Evolutionary conservation across 2,797 vertebrate genomes (phyloP).

Genomic region (Eurystomus glaucurus): DNA sequence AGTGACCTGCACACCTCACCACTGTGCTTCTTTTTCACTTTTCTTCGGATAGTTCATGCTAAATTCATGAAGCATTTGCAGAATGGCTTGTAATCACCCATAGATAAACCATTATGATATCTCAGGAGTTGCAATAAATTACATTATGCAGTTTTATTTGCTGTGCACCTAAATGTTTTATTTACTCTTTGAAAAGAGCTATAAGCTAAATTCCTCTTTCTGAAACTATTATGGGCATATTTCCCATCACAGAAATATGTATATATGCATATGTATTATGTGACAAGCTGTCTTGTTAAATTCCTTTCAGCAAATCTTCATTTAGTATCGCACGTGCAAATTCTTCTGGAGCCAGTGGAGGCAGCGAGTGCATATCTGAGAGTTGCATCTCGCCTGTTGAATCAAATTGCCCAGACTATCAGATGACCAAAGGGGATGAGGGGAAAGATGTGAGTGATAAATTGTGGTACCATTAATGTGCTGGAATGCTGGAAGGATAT

Average conservation of each 20-base stretch:
- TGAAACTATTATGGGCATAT: background rate
- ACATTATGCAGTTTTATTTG: background rate
- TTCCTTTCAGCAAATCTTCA: background rate
- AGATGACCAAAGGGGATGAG: background rate
- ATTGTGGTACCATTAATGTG: rapidly evolving
- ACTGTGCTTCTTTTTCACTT: background rate
- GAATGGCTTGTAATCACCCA: background rate
- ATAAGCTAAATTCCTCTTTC: background rate
- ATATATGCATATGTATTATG: rapidly evolving
- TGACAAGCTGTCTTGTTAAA: background rate
- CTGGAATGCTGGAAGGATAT: background rate
- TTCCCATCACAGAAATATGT: background rate
- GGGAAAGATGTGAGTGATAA: background rate
- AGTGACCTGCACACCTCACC: background rate
- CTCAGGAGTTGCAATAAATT: background rate
- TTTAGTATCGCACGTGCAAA: background rate
- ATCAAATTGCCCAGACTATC: background rate
- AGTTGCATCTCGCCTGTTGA: background rate
- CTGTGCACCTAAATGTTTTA: background rate
- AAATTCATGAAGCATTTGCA: background rate
- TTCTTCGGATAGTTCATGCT: background rate
- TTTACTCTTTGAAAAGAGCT: background rate
- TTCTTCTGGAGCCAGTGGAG: background rate
- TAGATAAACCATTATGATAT: background rate
- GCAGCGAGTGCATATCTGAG: rapidly evolving